A percentile compares a stretch with the other conserved stretches of the same genome.
Conservation (phyloP, 2,797 vertebrate genomes). For the Iguana delicatissima region DNA sequence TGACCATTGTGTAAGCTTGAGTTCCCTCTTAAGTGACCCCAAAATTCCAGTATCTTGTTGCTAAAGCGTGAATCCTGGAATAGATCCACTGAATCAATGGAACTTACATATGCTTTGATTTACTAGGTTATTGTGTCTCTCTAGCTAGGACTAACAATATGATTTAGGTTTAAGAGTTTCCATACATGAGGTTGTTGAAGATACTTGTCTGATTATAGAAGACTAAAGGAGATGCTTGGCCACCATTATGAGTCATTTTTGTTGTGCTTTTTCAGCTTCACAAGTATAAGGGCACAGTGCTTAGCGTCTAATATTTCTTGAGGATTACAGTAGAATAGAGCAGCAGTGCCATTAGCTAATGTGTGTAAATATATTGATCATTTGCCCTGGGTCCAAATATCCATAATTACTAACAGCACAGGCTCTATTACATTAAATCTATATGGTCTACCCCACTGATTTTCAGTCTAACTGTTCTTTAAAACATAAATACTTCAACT, state of each 20-base stretch:
- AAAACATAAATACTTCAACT: neutral
- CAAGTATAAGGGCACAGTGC: neutral
- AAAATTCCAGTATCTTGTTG: neutral
- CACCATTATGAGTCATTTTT: neutral
- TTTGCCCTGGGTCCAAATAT: neutral
- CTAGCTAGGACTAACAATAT: too few species aligned
- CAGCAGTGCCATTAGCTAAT: constrained; percentile 6
- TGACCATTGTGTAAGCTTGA: too few species aligned
- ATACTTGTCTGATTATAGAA: neutral
- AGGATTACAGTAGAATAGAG: neutral
- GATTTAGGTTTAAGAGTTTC: too few species aligned
- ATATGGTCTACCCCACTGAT: neutral
- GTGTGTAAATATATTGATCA: constrained; percentile 13
- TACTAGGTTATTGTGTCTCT: too few species aligned
- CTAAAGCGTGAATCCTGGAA: too few species aligned
- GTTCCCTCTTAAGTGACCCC: too few species aligned
- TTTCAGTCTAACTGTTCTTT: constrained; percentile 1
- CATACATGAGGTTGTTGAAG: neutral
- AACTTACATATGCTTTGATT: too few species aligned
- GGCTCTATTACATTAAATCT: constrained; percentile 1
- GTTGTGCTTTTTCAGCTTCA: neutral
- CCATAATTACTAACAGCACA: neutral
- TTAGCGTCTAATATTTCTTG: neutral
- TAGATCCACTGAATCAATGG: too few species aligned
- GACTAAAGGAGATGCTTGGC: neutral